Evolutionary conservation across 2,113 vertebrate species (phyloP).

Genomic region (Datnioides undecimradiatus): DNA sequence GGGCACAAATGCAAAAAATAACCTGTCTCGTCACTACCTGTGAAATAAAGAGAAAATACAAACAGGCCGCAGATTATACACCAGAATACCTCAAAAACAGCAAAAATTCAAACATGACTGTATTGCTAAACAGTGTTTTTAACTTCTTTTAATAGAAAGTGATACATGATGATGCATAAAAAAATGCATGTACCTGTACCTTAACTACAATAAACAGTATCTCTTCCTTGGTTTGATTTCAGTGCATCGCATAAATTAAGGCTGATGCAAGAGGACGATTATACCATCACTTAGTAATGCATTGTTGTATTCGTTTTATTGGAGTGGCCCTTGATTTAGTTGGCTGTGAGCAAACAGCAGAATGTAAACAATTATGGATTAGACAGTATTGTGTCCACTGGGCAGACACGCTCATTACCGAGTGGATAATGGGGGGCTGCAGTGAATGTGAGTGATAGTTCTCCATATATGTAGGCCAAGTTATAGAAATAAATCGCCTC

Average conservation of each 20-base stretch:
- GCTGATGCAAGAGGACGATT: slow-evolving; percentile 17
- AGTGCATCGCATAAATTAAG: slow-evolving; percentile 5
- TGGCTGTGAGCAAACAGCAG: slow-evolving; percentile 36
- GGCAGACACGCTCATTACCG: slow-evolving; percentile 60
- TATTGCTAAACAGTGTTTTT: not conserved
- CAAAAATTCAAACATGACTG: not conserved
- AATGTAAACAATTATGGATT: slow-evolving; percentile 68
- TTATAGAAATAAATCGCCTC: slow-evolving; percentile 72
- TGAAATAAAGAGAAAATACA: not conserved
- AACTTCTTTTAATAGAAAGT: not conserved
- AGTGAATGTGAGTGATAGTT: slow-evolving; percentile 60
- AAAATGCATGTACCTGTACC: not conserved
- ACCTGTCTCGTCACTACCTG: too few species aligned
- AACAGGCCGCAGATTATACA: not conserved
- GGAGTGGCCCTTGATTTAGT: slow-evolving; percentile 38
- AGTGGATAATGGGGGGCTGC: slow-evolving; percentile 49
- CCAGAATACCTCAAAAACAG: not conserved
- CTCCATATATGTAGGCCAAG: slow-evolving; percentile 69
- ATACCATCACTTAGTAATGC: slow-evolving; percentile 7
- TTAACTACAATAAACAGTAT: not conserved
- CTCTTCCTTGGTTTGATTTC: slow-evolving; percentile 12
- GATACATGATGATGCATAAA: not conserved
- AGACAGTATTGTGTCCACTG: slow-evolving; percentile 59
- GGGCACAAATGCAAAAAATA: not conserved
- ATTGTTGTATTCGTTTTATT: slow-evolving; percentile 37